Base-by-base conservation (phyloP, 2,888 invertebrate species). In the Euproctis similis region DNA sequence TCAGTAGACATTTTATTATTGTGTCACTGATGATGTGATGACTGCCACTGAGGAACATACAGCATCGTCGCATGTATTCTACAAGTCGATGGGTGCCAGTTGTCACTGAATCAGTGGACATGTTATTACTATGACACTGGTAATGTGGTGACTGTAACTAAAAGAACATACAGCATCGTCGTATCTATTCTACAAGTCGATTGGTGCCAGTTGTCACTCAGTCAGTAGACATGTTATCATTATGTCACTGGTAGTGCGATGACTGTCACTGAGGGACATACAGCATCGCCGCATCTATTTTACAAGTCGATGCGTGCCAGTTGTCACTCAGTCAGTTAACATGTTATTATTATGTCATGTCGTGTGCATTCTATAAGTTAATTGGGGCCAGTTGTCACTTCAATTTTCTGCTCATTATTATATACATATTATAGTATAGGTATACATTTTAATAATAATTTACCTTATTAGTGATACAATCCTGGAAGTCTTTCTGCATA, bases 401-500 rank as follows among this genome's bases (percentile, higher is more conserved):
- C n/a, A n/a, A n/a, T n/a, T n/a, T n/a, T 16, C 16, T 16, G 16
- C 16, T 16, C 7, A 16, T n/a, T n/a, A n/a, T n/a, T n/a, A n/a
- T n/a, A n/a, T n/a, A n/a, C n/a, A n/a, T n/a, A n/a, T n/a, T n/a
- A n/a, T n/a, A n/a, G n/a, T n/a, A n/a, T n/a, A n/a, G n/a, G n/a
- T n/a, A n/a, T n/a, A n/a, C n/a, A 16, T 18, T 11, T 17, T 16
- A n/a, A 18, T 6, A 9, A 5, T 2, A 3, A 51, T 84, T 78
- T 80, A 97, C 97, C 88, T 96, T 97, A 59, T 89, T 96, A 8
- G 87, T 88, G 7, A 99, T 88, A 52, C 97, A 98, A 0, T 87
- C 85, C 8, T 82, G 72, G 75, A 98, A 99, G 72, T 98, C 98
- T 7, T 84, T 76, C 67, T 96, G 95, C 95, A 98, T 96, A 22